These are phyloP conservation scores for Echiichthys vipera DNA, from an alignment of 2,797 vertebrate species.

Conservation along the genomic window DNA sequence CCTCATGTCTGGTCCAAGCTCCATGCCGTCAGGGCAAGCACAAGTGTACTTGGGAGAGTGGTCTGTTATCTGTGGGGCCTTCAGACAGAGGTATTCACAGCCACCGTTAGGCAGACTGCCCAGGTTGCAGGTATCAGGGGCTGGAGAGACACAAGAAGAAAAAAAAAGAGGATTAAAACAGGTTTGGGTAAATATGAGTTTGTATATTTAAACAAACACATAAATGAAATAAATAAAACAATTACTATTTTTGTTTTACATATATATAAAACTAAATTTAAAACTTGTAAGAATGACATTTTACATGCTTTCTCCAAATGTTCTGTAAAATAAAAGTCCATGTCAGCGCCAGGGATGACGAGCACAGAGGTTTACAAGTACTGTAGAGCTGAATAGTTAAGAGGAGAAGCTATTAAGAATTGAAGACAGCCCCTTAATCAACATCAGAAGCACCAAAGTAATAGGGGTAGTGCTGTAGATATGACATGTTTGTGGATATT, in stretches of 20 bases:
- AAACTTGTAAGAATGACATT: not conserved
- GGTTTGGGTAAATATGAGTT: not conserved
- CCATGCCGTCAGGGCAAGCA: slow-evolving; percentile 94
- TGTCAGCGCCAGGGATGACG: not conserved
- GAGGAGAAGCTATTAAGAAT: slow-evolving; percentile 22
- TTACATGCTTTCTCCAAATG: not conserved
- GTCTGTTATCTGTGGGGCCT: slow-evolving; percentile 95
- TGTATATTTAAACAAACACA: not conserved
- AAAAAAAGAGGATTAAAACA: not conserved
- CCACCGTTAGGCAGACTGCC: slow-evolving; percentile 93
- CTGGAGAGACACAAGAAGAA: slow-evolving; percentile 72
- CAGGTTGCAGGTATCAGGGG: slow-evolving; percentile 92
- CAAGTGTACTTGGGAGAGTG: slow-evolving; percentile 97
- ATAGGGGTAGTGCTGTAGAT: no score
- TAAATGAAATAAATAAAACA: not conserved
- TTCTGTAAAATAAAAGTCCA: not conserved
- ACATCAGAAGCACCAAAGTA: not conserved
- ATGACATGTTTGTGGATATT: no score
- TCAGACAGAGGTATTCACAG: slow-evolving; percentile 96
- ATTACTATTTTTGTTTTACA: not conserved
- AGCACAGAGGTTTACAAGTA: slow-evolving; percentile 1
- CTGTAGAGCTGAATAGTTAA: not conserved
- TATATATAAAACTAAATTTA: not conserved
- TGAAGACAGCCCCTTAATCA: not conserved
- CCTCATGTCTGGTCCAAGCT: slow-evolving; percentile 95